Base-by-base conservation (phyloP, 2,113 vertebrate species). In the Camelus dromedarius region DNA sequence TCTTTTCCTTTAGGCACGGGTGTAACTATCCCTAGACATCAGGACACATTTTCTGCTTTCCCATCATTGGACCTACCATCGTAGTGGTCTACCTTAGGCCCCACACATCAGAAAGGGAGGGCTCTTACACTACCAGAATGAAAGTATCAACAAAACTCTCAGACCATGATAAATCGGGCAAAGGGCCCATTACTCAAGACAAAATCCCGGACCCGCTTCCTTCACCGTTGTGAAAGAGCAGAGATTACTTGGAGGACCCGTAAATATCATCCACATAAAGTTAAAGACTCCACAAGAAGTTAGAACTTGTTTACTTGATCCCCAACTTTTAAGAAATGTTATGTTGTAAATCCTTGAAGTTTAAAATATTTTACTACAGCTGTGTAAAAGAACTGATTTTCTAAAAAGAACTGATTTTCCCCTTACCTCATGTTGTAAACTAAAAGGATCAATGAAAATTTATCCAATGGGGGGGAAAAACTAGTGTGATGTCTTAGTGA, bases 351-450 rank as follows among this genome's bases (percentile, higher is more conserved):
- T 75, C 79, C 91, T 35, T 76, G 20, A 92, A 96, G 54, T 96
- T 94, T 87, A 93, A 96, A 91, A 88, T 97, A 97, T 96, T 97
- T 98, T 96, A 94, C 88, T 96, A 96, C 72, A 93, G 76, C 79
- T 93, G 52, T 95, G 52, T 85, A 94, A 95, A 97, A 76, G n/a
- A n/a, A n/a, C n/a, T n/a, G n/a, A n/a, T n/a, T n/a, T n/a, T n/a
- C 88, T 94, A 95, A 90, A 30, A 80, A 96, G 26, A 93, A 93
- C 69, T 93, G 60, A 69, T 70, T 94, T 92, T 95, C 66, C 93
- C 97, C 94, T 94, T 97, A 97, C 95, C 89, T 97, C 93, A 77
- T 88, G 73, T 69, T 95, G 62, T 97, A 92, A 92, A 93, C 88
- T 94, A 75, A 88, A 96, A 94, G 89, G 84, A 62, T 98, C 67